Percentiles rank a stretch among this genome's conserved stretches.
These are phyloP conservation scores for Frieseomelitta varia DNA, from an alignment of 1,140 invertebrate genomes.

Conservation along the genomic window DNA sequence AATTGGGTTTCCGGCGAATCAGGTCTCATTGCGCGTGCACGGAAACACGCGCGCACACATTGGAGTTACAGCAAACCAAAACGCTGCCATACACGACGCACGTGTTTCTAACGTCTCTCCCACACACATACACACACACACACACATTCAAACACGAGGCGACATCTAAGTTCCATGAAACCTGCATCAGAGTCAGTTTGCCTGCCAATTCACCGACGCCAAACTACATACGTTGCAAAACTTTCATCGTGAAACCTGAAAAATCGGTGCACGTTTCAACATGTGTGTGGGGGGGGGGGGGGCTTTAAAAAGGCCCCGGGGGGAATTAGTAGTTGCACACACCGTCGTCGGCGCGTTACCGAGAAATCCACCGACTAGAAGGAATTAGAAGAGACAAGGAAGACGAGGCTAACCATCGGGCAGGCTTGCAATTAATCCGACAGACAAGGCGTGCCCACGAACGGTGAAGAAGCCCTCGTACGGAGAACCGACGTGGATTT, in stretches of 20 bases:
- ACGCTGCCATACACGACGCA: background rate
- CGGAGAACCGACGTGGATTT: constrained; percentile 65
- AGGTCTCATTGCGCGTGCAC: background rate
- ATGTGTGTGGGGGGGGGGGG: no score
- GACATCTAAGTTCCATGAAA: no score
- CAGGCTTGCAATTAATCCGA: constrained; percentile 73
- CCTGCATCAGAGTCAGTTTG: no score
- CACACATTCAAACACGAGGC: no score
- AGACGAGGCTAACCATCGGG: constrained; percentile 23
- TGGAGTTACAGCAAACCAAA: background rate
- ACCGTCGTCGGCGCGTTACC: background rate
- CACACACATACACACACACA: no score
- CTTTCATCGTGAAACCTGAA: no score
- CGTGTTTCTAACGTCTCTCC: background rate
- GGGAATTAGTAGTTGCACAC: no score
- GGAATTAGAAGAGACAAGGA: constrained; percentile 46
- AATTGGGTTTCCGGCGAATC: constrained; percentile 3
- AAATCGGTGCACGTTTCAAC: no score
- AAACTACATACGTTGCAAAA: no score
- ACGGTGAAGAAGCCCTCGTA: constrained; percentile 68
- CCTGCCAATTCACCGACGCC: no score
- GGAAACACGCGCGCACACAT: background rate
- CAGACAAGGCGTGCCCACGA: constrained; percentile 68
- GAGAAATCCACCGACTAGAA: background rate
- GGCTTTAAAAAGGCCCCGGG: no score